Evolutionary conservation across 2,113 vertebrate genomes (phyloP).

Genomic region (Psilopsiagon aymara): DNA sequence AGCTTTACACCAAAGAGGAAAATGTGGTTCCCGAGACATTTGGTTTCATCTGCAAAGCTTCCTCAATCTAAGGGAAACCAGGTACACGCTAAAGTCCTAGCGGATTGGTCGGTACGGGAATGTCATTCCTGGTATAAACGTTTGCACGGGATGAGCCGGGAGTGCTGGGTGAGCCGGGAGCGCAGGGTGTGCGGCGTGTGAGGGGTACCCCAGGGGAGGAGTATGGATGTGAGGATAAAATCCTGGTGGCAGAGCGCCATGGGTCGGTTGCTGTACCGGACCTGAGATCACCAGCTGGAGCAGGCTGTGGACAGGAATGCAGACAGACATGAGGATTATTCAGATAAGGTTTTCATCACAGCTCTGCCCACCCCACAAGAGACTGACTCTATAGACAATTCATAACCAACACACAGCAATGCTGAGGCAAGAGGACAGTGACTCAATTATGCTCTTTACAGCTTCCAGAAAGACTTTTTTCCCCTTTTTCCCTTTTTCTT

Average conservation of each 20-base stretch:
- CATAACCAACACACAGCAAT: too few species aligned
- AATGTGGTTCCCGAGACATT: neutral
- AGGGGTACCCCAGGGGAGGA: conserved; percentile 84
- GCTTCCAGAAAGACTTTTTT: neutral
- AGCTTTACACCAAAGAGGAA: neutral
- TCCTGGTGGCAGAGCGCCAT: conserved; percentile 77
- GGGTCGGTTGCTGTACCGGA: conserved; percentile 85
- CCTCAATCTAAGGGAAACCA: neutral
- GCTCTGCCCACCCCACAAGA: neutral
- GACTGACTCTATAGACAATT: neutral
- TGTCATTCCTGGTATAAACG: conserved; percentile 81
- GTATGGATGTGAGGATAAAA: conserved; percentile 94
- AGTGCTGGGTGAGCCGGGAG: conserved; percentile 76
- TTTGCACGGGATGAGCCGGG: conserved; percentile 82
- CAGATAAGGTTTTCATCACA: neutral
- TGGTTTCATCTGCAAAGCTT: neutral
- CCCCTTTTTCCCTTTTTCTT: accelerated
- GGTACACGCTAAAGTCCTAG: neutral
- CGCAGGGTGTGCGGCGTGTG: conserved; percentile 22
- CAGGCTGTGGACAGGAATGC: conserved; percentile 78
- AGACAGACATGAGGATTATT: neutral
- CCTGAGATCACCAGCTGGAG: conserved; percentile 96
- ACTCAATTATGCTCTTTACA: neutral
- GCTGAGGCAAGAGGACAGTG: neutral
- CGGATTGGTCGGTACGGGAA: conserved; percentile 91